Conservation (phyloP, 2,113 vertebrate species). For the Peromyscus polionotus region DNA sequence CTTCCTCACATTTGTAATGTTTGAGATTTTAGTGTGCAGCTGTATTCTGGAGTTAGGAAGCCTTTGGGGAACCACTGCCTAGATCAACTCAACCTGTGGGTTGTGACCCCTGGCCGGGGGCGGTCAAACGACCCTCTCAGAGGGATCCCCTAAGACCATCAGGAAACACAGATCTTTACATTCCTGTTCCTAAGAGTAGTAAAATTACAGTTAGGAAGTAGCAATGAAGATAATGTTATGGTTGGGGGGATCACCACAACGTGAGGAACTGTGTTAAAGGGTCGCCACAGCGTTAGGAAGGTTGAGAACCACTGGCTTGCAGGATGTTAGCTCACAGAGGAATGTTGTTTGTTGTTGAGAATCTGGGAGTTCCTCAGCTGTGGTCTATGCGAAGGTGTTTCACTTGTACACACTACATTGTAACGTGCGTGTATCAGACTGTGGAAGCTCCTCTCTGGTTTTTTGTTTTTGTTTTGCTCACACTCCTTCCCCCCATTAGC, state of each 20-base stretch:
- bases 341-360: not conserved
- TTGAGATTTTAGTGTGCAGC: not conserved
- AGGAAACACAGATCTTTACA: not conserved
- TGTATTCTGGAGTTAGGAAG: not conserved
- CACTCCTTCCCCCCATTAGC: not conserved
- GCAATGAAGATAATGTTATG: not conserved
- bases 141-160: not conserved
- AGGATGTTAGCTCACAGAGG: not conserved
- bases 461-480: not conserved
- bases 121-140: not conserved
- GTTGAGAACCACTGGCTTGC: not conserved
- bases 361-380: not conserved
- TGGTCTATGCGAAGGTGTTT: not conserved
- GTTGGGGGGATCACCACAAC: not conserved
- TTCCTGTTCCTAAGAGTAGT: not conserved
- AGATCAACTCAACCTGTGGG: not conserved
- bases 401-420: not conserved
- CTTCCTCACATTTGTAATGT: not conserved
- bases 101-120: not conserved
- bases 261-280: not conserved
- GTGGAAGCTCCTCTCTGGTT: not conserved
- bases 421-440: not conserved
- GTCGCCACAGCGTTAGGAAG: fast-evolving
- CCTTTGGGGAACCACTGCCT: not conserved
- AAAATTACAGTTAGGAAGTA: not conserved